Conservation (phyloP, 2,113 vertebrate species). For the Odocoileus hemionus region DNA sequence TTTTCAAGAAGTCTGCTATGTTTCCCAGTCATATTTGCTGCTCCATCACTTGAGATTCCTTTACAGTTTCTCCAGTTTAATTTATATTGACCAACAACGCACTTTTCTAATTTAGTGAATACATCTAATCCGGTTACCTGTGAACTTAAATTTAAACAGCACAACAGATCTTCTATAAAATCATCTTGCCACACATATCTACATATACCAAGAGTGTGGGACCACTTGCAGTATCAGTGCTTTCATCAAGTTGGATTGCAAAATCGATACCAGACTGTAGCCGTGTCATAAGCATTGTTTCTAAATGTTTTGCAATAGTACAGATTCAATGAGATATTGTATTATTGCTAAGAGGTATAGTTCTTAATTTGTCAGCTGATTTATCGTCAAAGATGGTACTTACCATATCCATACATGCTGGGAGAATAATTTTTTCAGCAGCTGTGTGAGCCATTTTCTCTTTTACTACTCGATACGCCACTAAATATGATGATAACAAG, state of each 20-base stretch:
- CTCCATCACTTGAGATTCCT: slow-evolving; percentile 33
- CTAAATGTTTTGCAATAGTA: slow-evolving; percentile 24
- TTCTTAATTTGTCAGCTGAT: slow-evolving; percentile 36
- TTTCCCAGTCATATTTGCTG: neutral
- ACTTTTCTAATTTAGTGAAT: slow-evolving; percentile 23
- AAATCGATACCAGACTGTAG: slow-evolving; percentile 22
- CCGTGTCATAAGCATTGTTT: neutral
- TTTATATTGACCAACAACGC: slow-evolving; percentile 20
- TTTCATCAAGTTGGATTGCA: neutral
- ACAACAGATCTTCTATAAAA: slow-evolving; percentile 37
- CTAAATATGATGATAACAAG: slow-evolving; percentile 37
- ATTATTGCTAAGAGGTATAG: slow-evolving; percentile 27
- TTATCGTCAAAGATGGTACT: slow-evolving; percentile 18
- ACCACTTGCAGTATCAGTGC: neutral
- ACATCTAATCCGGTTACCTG: neutral
- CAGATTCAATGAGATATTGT: neutral
- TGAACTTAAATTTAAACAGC: slow-evolving; percentile 35
- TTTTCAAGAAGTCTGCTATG: slow-evolving; percentile 27
- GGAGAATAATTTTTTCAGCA: slow-evolving; percentile 40
- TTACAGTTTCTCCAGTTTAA: slow-evolving; percentile 30
- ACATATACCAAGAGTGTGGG: neutral
- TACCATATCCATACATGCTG: slow-evolving; percentile 22
- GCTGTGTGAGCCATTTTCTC: slow-evolving; percentile 38
- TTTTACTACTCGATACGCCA: neutral
- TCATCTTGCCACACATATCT: slow-evolving; percentile 32